Base-by-base conservation (phyloP, 2,888 invertebrate species). In the Volucella inflata region DNA sequence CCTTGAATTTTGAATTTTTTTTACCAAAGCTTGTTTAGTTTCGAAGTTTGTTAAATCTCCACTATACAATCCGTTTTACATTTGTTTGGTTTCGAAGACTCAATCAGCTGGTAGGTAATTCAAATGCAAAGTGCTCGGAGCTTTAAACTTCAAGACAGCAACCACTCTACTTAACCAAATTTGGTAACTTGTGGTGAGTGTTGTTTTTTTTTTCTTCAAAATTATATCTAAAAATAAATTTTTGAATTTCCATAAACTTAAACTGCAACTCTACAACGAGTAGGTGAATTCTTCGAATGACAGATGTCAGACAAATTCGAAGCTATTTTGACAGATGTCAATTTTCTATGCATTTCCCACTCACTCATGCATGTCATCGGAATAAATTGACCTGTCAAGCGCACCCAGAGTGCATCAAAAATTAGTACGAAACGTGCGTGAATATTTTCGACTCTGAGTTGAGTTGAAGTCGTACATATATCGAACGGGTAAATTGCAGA, bases 321-420 rank as follows among this genome's bases (percentile, higher is more conserved):
- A 44, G 60, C 53, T 11, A 11, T 50, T 68, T 38, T 57, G 81
- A 64, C 55, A 64, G n/a, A 44, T 75, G 17, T 53, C 59, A 70
- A 36, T 48, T 42, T 40, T 30, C 8, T 11, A 9, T 44, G 30
- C 12, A 2, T 21, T 67, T 38, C 17, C n/a, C 4, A 64, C 8
- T 68, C 62, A 10, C 1, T 55, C 75, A 64, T 40, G 62, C 68
- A 30, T 57, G 62, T 68, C 57, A 68, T 67, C 36, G 62, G 44
- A 51, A 74, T 38, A 74, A 83, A 78, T 78, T 74, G 64, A 55
- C 36, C 55, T 67, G 55, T 77, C 60, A 60, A 68, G 16, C 17
- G 42, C 48, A 4, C 42, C 60, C 14, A 30, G 16, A 57, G 57
- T 40, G 60, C 60, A 62, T 62, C 60, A 21, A 30, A 60, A 21